Percentiles rank a stretch among this genome's conserved stretches.
Evolutionary conservation across 2,113 vertebrate species (phyloP).

Genomic region (Cyanoderma ruficeps): DNA sequence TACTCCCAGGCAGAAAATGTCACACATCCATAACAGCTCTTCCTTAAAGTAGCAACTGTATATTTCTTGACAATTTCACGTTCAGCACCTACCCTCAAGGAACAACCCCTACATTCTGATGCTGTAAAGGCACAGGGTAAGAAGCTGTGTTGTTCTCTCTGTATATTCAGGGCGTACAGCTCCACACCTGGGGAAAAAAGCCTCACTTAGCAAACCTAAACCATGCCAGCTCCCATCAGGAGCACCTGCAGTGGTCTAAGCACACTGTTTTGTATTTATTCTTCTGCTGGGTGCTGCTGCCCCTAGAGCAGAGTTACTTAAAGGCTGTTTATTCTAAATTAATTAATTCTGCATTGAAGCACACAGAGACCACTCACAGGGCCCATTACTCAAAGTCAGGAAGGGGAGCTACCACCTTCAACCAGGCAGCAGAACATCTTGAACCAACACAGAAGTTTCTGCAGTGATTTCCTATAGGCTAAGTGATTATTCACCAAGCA

Average conservation of each 20-base stretch:
- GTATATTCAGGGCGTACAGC: not conserved
- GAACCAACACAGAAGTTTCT: not conserved
- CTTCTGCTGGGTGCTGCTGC: not conserved
- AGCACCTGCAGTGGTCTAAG: not conserved
- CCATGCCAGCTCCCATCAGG: not conserved
- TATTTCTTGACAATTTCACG: not conserved
- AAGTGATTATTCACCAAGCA: not conserved
- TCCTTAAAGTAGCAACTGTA: not conserved
- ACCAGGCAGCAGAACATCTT: not conserved
- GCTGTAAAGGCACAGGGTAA: not conserved
- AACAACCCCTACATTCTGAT: not conserved
- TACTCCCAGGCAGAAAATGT: not conserved
- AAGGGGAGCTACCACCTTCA: not conserved
- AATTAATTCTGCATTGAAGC: not conserved
- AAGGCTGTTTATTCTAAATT: not conserved
- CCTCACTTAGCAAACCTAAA: not conserved
- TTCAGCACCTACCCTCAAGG: not conserved
- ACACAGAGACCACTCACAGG: not conserved
- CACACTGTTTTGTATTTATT: not conserved
- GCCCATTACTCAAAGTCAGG: not conserved
- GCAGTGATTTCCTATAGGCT: not conserved
- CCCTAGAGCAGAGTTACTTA: not conserved
- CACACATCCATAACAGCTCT: not conserved
- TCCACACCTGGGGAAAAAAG: not conserved
- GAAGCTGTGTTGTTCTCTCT: accelerated